These are phyloP conservation scores for Brachypodius melanocephalos DNA, from an alignment of 2,113 vertebrate genomes.

Conservation along the genomic window DNA sequence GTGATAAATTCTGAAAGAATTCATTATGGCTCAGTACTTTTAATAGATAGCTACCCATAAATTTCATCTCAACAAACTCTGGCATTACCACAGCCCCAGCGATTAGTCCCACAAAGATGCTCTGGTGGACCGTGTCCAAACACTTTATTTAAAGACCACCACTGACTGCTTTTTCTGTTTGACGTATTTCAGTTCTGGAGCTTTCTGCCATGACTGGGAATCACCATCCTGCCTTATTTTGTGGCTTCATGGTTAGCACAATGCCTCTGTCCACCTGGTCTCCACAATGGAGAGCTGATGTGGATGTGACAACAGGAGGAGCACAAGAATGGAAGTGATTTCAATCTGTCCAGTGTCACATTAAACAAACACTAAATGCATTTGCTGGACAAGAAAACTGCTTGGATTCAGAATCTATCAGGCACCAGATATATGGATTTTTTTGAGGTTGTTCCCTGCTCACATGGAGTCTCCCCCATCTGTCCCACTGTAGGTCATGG, in stretches of 20 bases:
- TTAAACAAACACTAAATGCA: neutral
- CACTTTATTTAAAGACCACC: neutral
- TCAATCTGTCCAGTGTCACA: neutral
- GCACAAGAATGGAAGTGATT: neutral
- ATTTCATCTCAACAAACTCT: constrained; percentile 26
- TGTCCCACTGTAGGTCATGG: neutral
- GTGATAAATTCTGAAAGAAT: constrained; percentile 63
- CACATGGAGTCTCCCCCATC: neutral
- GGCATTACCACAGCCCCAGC: neutral
- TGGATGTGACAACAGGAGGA: neutral
- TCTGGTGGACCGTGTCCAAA: neutral
- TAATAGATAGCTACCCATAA: neutral
- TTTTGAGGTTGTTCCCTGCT: neutral
- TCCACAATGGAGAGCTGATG: neutral
- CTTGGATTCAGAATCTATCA: neutral
- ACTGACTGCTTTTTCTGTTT: neutral
- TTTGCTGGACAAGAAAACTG: neutral
- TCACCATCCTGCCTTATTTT: neutral
- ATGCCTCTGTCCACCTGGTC: neutral
- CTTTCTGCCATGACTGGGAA: neutral
- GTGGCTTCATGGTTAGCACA: neutral
- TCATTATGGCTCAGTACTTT: constrained; percentile 8
- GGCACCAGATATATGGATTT: neutral
- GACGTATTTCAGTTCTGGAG: neutral
- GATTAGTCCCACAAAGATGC: neutral